Conservation (phyloP, 37 sponge, comb jelly and placozoan genomes). For the Oopsacas minuta region DNA sequence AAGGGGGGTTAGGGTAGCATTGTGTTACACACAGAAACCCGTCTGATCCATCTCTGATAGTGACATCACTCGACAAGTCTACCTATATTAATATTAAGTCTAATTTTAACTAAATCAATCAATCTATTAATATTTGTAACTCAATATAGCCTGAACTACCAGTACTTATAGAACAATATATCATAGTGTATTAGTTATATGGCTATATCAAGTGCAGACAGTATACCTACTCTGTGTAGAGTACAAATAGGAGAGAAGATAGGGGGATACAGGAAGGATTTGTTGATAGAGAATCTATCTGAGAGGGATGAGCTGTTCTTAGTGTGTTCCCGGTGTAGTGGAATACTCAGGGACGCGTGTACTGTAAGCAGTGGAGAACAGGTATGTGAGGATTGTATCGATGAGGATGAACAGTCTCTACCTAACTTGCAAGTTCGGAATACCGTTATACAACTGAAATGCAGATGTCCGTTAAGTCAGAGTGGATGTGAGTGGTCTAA, state of each 20-base stretch:
- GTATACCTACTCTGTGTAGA: background rate
- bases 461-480: background rate
- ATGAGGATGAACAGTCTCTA: background rate
- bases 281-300: background rate
- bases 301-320: background rate
- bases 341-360: background rate
- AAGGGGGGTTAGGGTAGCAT: slow-evolving; percentile 4
- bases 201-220: background rate
- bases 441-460: background rate
- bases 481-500: background rate
- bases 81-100: background rate
- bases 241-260: background rate
- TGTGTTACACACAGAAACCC: background rate
- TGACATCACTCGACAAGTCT: background rate
- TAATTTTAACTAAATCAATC: too few species aligned
- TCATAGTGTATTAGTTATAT: too few species aligned
- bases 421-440: background rate
- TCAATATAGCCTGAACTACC: background rate
- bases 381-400: background rate
- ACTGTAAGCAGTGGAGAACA: background rate
- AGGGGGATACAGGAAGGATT: background rate
- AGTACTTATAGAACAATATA: too few species aligned
- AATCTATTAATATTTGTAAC: background rate
- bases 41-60: background rate
- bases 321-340: background rate